Base-by-base conservation (phyloP, 2,797 vertebrate genomes). In the Dermochelys coriacea region DNA sequence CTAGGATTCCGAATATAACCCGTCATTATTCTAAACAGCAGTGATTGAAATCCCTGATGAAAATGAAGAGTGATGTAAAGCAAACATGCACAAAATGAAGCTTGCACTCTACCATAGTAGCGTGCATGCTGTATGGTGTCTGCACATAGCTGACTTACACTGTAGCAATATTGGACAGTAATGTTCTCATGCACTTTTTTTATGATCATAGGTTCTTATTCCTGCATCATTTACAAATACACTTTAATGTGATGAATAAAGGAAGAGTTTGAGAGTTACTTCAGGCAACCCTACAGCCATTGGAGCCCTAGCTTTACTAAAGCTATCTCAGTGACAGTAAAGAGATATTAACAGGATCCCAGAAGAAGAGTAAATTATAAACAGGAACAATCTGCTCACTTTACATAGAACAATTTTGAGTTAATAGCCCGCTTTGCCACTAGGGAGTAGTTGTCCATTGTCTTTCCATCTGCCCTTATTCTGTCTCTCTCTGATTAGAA, bases 311-410 rank as follows among this genome's bases (percentile, higher is more conserved):
- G 77, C 50, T 12, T 41, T 93, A 49, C 41, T 94, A 90, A 87
- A 93, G 59, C 82, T 90, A 5, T 91, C 77, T 95, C 78, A 31
- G 16, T 94, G 85, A 87, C 57, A 87, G 45, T 87, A 82, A 93
- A 80, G n/a, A 89, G 68, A 84, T 55, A 21, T 79, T 95, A 95
- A 86, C 59, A 93, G 85, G 51, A 96, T 95, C 81, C 54, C 91
- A 93, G 85, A 61, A 96, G 94, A 96, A 96, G 78, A 95, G 94
- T 88, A 95, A 96, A 95, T 94, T 87, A 84, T 1, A 5, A 95
- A 89, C 47, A 57, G 84, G 84, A 96, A 49, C 86, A 96, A 83
- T 94, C 94, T 95, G 85, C 77, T 95, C 81, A 85, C 93, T 87
- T 96, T 85, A 80, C 51, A 79, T 41, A 92, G 84, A 54, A 84